Evolutionary conservation across 2,113 vertebrate genomes (phyloP).

Genomic region (Mastomys natalensis): DNA sequence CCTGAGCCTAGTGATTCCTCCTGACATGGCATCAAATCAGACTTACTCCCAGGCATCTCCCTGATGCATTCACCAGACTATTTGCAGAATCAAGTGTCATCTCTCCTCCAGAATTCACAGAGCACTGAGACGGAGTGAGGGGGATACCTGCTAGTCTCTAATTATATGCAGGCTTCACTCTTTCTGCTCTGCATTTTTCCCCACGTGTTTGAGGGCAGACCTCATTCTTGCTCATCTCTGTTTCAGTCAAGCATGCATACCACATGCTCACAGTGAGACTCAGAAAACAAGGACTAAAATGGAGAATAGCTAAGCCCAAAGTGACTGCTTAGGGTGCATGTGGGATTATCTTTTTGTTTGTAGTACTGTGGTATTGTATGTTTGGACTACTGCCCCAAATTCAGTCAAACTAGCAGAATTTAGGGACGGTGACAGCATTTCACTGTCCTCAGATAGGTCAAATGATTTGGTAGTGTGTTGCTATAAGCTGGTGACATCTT

Average conservation of each 20-base stretch:
- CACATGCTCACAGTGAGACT: not conserved
- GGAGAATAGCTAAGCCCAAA: not conserved
- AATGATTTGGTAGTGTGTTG: not conserved
- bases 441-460: not conserved
- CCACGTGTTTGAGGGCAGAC: not conserved
- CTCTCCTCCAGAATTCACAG: slow-evolving; percentile 14
- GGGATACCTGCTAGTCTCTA: not conserved
- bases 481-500: not conserved
- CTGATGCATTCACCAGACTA: slow-evolving; percentile 29
- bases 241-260: not conserved
- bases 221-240: not conserved
- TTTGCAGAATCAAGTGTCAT: slow-evolving; percentile 39
- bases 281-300: not conserved
- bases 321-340: not conserved
- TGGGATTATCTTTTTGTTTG: not conserved
- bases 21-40: not conserved
- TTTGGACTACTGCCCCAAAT: slow-evolving; percentile 26
- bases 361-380: not conserved
- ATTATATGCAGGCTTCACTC: not conserved
- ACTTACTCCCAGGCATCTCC: slow-evolving; percentile 53
- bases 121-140: not conserved
- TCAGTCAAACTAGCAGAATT: not conserved
- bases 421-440: not conserved
- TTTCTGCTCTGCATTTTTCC: not conserved
- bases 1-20: not conserved